Conservation (phyloP, 2,113 vertebrate genomes). For the Prionailurus viverrinus region DNA sequence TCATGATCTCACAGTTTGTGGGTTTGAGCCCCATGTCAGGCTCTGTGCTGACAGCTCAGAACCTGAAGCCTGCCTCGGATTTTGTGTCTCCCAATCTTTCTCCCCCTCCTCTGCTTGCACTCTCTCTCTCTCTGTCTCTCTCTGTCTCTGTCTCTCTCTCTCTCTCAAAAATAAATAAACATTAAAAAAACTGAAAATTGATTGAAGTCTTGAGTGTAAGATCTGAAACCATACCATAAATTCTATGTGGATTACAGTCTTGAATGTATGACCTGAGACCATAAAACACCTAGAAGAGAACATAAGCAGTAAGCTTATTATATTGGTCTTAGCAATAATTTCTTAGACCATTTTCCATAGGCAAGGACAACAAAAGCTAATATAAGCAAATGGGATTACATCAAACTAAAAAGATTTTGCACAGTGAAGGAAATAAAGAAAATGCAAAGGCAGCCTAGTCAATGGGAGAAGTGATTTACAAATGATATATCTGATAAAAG, state of each 20-base stretch:
- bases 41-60: too few species aligned
- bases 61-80: too few species aligned
- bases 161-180: too few species aligned
- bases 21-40: too few species aligned
- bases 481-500: background rate
- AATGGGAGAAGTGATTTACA: background rate
- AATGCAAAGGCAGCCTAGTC: background rate
- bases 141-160: too few species aligned
- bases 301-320: background rate
- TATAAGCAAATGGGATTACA: background rate
- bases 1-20: too few species aligned
- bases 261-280: background rate
- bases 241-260: background rate
- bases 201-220: background rate
- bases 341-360: background rate
- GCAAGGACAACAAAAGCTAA: background rate
- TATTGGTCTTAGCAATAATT: background rate
- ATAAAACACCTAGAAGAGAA: background rate
- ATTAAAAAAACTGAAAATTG: background rate
- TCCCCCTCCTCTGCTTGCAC: too few species aligned
- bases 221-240: background rate
- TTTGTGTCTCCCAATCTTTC: too few species aligned
- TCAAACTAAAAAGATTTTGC: background rate
- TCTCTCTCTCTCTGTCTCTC: too few species aligned
- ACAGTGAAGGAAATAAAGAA: background rate